Percentiles rank a stretch among this genome's conserved stretches.
phyloP scores from a whole-genome alignment of 2,797 vertebrate genomes.

The Epinephelus coioides region DNA sequence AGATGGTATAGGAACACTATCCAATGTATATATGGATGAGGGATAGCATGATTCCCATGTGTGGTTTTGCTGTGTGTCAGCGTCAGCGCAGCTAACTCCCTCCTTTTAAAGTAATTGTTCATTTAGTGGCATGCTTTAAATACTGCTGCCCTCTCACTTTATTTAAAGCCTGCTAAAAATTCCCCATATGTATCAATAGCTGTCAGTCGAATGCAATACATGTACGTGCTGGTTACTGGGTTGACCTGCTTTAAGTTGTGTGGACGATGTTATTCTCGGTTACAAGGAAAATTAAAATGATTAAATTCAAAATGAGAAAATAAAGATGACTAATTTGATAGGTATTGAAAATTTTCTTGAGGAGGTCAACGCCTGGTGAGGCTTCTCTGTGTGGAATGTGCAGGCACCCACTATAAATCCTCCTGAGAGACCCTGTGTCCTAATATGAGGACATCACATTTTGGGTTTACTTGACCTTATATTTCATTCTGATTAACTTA shows the following conservation, averaged over 20 bases:
- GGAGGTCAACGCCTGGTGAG: background rate
- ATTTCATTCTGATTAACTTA: no score
- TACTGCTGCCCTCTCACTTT: conserved; percentile 25
- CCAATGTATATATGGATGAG: conserved; percentile 33
- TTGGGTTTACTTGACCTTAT: no score
- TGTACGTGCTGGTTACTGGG: background rate
- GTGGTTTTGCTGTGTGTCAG: conserved; percentile 23
- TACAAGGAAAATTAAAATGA: background rate
- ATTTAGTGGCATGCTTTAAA: conserved; percentile 42
- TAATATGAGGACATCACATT: no score
- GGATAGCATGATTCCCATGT: conserved; percentile 27
- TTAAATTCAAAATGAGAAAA: background rate
- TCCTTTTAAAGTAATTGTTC: conserved; percentile 55
- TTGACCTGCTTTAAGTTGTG: background rate
- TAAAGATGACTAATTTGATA: background rate
- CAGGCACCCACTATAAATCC: no score
- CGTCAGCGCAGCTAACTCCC: conserved; percentile 18
- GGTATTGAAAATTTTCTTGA: background rate
- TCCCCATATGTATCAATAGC: conserved; percentile 29
- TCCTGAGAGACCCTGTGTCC: no score
- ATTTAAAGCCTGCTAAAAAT: conserved; percentile 50
- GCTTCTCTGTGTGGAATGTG: background rate
- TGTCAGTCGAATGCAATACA: conserved; percentile 28
- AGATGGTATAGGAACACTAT: conserved; percentile 62
- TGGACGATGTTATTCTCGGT: background rate